These are phyloP conservation scores for Proteles cristata DNA, from an alignment of 2,113 vertebrate genomes.

Conservation along the genomic window DNA sequence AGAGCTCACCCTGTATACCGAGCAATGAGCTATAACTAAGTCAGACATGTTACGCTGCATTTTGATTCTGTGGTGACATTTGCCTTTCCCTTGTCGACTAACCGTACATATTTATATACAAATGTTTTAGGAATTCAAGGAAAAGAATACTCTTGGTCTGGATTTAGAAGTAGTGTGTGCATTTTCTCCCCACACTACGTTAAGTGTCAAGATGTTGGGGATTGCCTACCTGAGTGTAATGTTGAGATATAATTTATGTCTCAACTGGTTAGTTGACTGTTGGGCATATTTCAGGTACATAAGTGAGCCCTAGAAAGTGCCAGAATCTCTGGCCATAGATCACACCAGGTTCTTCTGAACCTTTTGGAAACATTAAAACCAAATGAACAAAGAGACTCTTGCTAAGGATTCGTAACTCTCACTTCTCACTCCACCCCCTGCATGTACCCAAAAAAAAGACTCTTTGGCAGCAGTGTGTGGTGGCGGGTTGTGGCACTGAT, in stretches of 20 bases:
- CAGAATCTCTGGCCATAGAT: background rate
- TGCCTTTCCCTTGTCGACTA: conserved; percentile 16
- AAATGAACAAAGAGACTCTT: background rate
- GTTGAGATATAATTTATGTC: background rate
- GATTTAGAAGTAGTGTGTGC: background rate
- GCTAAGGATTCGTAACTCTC: background rate
- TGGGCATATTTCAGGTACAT: background rate
- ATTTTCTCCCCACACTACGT: background rate
- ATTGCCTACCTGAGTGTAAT: background rate
- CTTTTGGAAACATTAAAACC: conserved; percentile 37
- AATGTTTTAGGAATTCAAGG: conserved; percentile 23
- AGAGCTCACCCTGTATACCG: background rate
- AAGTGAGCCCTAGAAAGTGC: background rate
- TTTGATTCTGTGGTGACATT: background rate
- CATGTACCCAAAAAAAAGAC: background rate
- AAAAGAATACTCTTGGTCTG: background rate
- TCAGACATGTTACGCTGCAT: background rate
- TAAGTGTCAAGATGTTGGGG: background rate
- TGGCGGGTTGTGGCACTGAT: accelerated
- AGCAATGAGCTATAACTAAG: background rate
- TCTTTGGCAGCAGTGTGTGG: background rate
- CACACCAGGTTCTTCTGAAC: background rate
- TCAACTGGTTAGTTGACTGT: background rate
- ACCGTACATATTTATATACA: background rate
- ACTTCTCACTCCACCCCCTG: background rate